These are phyloP conservation scores for Brachionus koreanus DNA, from an alignment of 1,140 invertebrate genomes.

Conservation along the genomic window DNA sequence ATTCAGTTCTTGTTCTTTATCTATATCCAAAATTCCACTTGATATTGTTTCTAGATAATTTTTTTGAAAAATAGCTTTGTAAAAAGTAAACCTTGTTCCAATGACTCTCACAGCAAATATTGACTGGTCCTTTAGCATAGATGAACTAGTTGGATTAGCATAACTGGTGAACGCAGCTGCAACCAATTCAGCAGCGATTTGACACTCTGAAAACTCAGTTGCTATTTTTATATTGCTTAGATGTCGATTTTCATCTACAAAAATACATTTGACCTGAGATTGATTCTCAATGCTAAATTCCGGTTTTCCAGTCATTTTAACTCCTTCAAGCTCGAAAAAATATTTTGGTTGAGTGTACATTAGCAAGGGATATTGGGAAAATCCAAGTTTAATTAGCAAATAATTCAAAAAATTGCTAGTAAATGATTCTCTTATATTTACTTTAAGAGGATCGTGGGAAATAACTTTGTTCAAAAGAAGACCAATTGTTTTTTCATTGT, in stretches of 20 bases:
- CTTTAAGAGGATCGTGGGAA: constrained; percentile 2
- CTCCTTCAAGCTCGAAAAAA: neutral
- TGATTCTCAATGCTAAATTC: constrained; percentile 22
- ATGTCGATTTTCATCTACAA: constrained; percentile 13
- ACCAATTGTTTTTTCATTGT: constrained; percentile 25
- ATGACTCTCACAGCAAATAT: constrained; percentile 3
- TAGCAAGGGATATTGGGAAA: neutral
- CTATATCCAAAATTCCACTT: neutral
- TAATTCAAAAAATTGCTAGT: constrained; percentile 34
- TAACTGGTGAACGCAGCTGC: neutral
- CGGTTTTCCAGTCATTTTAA: neutral
- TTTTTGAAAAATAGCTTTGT: neutral
- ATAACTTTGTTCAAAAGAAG: neutral
- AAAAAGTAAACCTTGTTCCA: constrained; percentile 26
- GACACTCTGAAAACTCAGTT: constrained; percentile 16
- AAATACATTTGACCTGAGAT: neutral
- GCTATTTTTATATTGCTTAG: neutral
- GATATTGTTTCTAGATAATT: neutral
- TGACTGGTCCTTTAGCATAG: constrained; percentile 8
- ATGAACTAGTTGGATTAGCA: neutral
- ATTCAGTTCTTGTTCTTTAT: neutral
- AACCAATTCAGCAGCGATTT: neutral
- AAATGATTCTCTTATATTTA: constrained; percentile 14
- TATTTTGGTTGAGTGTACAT: constrained; percentile 4
- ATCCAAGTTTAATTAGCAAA: neutral